Evolutionary conservation across 1,140 invertebrate genomes (phyloP).

Genomic region (Drosophila orena): DNA sequence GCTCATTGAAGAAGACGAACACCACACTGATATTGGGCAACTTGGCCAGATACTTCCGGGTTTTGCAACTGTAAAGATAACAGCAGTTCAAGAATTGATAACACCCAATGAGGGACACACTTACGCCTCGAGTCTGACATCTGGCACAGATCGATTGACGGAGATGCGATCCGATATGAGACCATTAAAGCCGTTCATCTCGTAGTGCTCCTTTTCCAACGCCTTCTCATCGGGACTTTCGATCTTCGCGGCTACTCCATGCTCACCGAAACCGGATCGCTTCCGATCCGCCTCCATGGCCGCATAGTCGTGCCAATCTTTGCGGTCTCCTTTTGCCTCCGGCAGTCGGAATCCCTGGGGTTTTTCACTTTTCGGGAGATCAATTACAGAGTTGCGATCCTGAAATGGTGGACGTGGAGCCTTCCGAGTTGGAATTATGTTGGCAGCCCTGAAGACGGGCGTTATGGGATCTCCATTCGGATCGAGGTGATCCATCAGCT

Average conservation of each 20-base stretch:
- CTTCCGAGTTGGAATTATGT: conserved; percentile 33
- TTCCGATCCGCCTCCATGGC: conserved; percentile 87
- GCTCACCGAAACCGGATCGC: conserved; percentile 89
- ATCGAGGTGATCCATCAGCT: conserved; percentile 45
- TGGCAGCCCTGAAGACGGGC: conserved; percentile 31
- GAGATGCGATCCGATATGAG: conserved; percentile 92
- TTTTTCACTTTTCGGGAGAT: not conserved
- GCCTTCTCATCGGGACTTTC: conserved; percentile 84
- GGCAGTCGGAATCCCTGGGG: conserved; percentile 46
- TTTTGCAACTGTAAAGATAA: conserved; percentile 88
- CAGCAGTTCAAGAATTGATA: not conserved
- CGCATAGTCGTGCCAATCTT: conserved; percentile 91
- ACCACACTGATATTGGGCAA: conserved; percentile 94
- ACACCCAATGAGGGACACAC: conserved; percentile 84
- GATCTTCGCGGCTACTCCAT: conserved; percentile 87
- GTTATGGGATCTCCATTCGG: conserved; percentile 73
- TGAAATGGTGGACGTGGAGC: conserved; percentile 61
- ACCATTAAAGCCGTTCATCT: conserved; percentile 93
- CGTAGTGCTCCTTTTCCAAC: conserved; percentile 87
- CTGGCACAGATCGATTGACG: conserved; percentile 90
- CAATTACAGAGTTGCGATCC: conserved; percentile 48
- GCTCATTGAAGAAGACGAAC: conserved; percentile 97
- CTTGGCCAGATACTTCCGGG: conserved; percentile 90
- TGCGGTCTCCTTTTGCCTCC: conserved; percentile 82
- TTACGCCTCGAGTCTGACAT: conserved; percentile 90